Evolutionary conservation across 2,797 vertebrate species (phyloP).

Genomic region (Todus mexicanus): DNA sequence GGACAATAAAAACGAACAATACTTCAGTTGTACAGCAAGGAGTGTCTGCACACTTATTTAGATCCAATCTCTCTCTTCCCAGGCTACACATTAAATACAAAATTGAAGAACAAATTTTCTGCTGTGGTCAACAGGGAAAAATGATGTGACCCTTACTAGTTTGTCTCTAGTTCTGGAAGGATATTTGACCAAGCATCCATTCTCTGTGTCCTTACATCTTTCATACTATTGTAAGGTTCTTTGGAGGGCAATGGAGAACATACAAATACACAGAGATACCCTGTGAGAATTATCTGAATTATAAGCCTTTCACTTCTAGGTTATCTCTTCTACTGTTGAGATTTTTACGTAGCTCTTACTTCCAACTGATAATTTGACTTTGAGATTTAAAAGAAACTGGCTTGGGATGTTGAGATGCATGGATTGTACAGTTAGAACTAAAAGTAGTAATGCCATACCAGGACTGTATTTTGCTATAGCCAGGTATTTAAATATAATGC

Average conservation of each 20-base stretch:
- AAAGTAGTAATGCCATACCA: conserved; percentile 34
- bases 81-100: background rate
- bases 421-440: background rate
- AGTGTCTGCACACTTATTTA: background rate
- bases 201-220: background rate
- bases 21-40: conserved; percentile 2
- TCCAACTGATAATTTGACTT: background rate
- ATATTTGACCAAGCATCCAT: background rate
- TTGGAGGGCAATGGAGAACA: background rate
- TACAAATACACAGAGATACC: background rate
- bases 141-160: background rate
- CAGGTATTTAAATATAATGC: conserved; percentile 62
- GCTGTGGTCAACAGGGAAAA: background rate
- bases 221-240: background rate
- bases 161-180: background rate
- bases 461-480: conserved; percentile 2
- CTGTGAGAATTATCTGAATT: background rate
- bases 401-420: background rate
- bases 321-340: background rate
- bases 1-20: conserved; percentile 46
- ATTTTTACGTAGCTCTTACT: background rate
- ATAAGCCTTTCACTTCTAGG: background rate
- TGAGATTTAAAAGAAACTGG: background rate
- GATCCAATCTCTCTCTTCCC: background rate
- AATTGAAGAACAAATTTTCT: background rate